phyloP scores from a whole-genome alignment of 1,140 invertebrate species.

The Eufriesea mexicana region DNA sequence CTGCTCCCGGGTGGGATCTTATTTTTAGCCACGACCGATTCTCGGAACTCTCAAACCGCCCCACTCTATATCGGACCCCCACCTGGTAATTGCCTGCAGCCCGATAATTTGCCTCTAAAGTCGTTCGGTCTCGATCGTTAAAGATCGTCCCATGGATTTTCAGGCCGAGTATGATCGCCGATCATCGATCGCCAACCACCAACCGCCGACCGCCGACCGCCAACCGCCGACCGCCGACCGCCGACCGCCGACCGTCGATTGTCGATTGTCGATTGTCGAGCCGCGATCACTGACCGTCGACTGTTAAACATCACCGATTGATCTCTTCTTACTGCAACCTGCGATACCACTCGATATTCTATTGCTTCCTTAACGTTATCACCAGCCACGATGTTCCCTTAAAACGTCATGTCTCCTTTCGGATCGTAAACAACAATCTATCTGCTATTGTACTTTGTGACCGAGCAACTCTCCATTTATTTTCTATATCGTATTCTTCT shows the following conservation, averaged over 20 bases:
- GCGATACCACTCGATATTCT: too few species aligned
- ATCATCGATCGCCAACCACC: neutral
- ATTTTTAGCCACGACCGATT: slow-evolving; percentile 80
- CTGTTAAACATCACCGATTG: too few species aligned
- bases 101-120: slow-evolving; percentile 76
- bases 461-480: too few species aligned
- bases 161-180: slow-evolving; percentile 11
- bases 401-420: too few species aligned
- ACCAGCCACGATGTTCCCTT: too few species aligned
- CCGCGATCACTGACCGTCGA: too few species aligned
- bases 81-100: slow-evolving; percentile 76
- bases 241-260: neutral
- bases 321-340: too few species aligned
- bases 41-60: slow-evolving; percentile 74
- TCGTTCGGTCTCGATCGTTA: slow-evolving; percentile 73
- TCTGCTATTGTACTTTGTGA: too few species aligned
- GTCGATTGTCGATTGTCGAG: too few species aligned
- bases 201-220: neutral
- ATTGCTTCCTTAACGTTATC: too few species aligned
- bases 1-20: slow-evolving; percentile 80
- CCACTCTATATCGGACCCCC: slow-evolving; percentile 65
- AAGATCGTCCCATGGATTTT: slow-evolving; percentile 54
- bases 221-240: neutral
- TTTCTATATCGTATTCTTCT: too few species aligned
- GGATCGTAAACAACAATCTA: too few species aligned